A percentile compares a stretch with the other conserved stretches of the same genome.
These are phyloP conservation scores for Lottia scabra DNA, from an alignment of 2,888 invertebrate genomes.

Conservation along the genomic window DNA sequence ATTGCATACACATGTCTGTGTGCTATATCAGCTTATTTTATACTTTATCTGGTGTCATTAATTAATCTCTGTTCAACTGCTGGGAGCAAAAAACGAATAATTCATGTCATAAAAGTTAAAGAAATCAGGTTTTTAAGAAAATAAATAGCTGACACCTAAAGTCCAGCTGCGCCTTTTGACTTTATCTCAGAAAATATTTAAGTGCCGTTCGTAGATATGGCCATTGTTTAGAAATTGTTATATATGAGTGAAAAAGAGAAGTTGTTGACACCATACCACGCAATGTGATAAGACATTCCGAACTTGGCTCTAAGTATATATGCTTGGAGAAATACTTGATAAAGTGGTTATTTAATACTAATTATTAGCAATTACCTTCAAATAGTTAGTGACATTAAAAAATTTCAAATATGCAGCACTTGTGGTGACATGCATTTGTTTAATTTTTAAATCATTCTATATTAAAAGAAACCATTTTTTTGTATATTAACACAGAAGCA, in stretches of 20 bases:
- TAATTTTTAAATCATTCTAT: too few species aligned
- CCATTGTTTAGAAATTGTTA: not conserved
- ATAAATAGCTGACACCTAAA: conserved; percentile 1
- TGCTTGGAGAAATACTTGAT: too few species aligned
- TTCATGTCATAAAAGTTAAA: not conserved
- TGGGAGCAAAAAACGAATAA: not conserved
- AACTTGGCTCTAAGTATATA: too few species aligned
- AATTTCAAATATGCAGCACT: too few species aligned
- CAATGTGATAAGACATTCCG: not conserved
- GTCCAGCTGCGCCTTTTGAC: not conserved
- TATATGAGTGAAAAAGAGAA: not conserved
- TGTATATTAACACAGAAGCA: too few species aligned
- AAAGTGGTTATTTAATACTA: too few species aligned
- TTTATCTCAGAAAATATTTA: not conserved
- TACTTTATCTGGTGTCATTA: conserved; percentile 1
- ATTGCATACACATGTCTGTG: too few species aligned
- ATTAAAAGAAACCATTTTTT: too few species aligned
- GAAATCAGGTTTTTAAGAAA: not conserved
- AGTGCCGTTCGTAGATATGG: not conserved
- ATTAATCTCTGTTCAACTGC: not conserved
- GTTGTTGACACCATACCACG: conserved; percentile 3
- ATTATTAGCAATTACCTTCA: too few species aligned
- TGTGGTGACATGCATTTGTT: too few species aligned
- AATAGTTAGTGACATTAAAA: too few species aligned
- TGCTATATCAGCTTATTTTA: not conserved